phyloP scores from a whole-genome alignment of 2,888 invertebrate genomes.

The Nomada goodeniana region DNA sequence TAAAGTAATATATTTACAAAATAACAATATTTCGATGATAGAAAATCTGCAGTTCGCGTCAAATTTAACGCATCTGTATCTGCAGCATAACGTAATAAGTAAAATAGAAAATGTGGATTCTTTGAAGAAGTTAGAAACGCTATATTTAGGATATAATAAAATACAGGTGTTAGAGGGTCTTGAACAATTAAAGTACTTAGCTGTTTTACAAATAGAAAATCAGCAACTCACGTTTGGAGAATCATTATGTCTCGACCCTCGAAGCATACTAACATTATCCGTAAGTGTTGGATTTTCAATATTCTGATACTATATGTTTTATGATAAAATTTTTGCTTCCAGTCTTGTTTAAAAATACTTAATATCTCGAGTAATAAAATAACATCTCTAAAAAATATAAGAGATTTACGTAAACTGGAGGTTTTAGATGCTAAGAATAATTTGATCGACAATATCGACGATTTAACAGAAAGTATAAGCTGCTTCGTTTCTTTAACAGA shows the following conservation, averaged over 20 bases:
- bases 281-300: conserved; percentile 82
- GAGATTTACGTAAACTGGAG: conserved; percentile 85
- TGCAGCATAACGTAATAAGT: conserved; percentile 91
- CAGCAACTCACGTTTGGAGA: conserved; percentile 87
- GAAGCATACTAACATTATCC: conserved; percentile 86
- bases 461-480: conserved; percentile 86
- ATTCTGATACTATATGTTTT: neutral
- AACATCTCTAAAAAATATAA: conserved; percentile 85
- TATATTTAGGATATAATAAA: conserved; percentile 90
- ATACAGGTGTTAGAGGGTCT: conserved; percentile 90
- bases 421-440: conserved; percentile 87
- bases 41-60: conserved; percentile 88
- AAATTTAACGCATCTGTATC: conserved; percentile 89
- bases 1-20: conserved; percentile 90
- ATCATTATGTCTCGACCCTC: conserved; percentile 89
- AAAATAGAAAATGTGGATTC: conserved; percentile 88
- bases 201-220: conserved; percentile 89
- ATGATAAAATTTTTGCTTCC: conserved; percentile 45
- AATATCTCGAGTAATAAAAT: conserved; percentile 89
- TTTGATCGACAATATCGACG: conserved; percentile 86
- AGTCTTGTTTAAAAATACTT: conserved; percentile 87
- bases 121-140: conserved; percentile 89
- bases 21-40: conserved; percentile 91
- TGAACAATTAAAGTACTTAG: conserved; percentile 86
- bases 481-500: conserved; percentile 86